A percentile compares a stretch with the other conserved stretches of the same genome.
Evolutionary conservation across 2,888 invertebrate genomes (phyloP).

Genomic region (Merodon equestris): DNA sequence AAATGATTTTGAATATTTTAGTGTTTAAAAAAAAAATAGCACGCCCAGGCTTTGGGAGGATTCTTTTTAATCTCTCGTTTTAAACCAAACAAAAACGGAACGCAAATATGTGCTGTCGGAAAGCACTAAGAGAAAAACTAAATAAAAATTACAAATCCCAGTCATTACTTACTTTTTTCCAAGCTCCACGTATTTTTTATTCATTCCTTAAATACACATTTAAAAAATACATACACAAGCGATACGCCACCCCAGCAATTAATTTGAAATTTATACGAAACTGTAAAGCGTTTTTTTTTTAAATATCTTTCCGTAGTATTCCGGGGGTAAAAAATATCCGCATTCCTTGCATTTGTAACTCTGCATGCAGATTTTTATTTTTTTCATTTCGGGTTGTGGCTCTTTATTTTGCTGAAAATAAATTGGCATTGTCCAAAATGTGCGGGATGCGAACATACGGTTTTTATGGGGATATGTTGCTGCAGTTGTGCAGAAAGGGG

Average conservation of each 20-base stretch:
- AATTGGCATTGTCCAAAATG: conserved; percentile 65
- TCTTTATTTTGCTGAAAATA: conserved; percentile 48
- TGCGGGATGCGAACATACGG: conserved; percentile 53
- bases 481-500: conserved; percentile 3
- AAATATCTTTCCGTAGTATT: background rate
- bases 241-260: conserved; percentile 53
- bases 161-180: conserved; percentile 22
- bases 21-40: too few relatives aligned
- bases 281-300: too few relatives aligned
- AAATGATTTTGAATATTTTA: too few relatives aligned
- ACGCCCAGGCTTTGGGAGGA: too few relatives aligned
- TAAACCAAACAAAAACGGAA: too few relatives aligned
- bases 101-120: too few relatives aligned
- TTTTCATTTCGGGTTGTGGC: conserved; percentile 9
- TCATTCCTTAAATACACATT: conserved; percentile 23
- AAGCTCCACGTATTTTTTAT: conserved; percentile 3
- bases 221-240: conserved; percentile 19
- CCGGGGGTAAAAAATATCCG: conserved; percentile 15
- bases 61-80: too few relatives aligned
- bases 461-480: conserved; percentile 17
- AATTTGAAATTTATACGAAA: conserved; percentile 62
- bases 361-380: conserved; percentile 9
- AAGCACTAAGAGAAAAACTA: too few relatives aligned
- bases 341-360: conserved; percentile 55
- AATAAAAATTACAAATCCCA: conserved; percentile 34